Percentiles rank a stretch among this genome's conserved stretches.
Evolutionary conservation across 2,888 invertebrate species (phyloP).

Genomic region (Cosmia trapezina): DNA sequence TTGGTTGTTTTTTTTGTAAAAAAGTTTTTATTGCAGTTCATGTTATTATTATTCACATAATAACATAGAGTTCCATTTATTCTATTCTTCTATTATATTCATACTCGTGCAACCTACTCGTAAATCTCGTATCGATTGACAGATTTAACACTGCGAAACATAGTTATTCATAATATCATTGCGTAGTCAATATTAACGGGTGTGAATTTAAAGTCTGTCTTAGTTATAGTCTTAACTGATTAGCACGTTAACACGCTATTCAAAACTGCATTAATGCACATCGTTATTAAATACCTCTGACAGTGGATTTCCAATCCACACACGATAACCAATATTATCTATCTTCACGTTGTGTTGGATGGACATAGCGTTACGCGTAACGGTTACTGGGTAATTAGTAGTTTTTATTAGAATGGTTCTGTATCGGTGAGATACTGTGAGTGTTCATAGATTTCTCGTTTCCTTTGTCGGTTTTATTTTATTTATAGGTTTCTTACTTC

Average conservation of each 20-base stretch:
- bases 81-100: background rate
- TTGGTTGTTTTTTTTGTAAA: too few relatives aligned
- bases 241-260: constrained; percentile 37
- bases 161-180: constrained; percentile 25
- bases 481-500: constrained; percentile 37
- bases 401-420: constrained; percentile 40
- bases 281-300: constrained; percentile 45
- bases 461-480: constrained; percentile 18
- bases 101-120: background rate
- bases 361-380: constrained; percentile 53
- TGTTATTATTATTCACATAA: too few relatives aligned
- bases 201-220: constrained; percentile 39
- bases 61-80: background rate
- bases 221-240: constrained; percentile 39
- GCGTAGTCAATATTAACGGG: constrained; percentile 6
- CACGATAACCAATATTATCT: constrained; percentile 50
- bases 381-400: constrained; percentile 32
- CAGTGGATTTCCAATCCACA: constrained; percentile 52
- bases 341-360: constrained; percentile 42
- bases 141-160: constrained; percentile 11
- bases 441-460: constrained; percentile 36
- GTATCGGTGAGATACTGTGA: constrained; percentile 21
- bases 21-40: too few relatives aligned
- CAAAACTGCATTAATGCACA: constrained; percentile 30
- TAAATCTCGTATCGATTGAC: constrained; percentile 9